Percentiles rank a stretch among this genome's conserved stretches.
These are phyloP conservation scores for Anguilla rostrata DNA, from an alignment of 2,113 vertebrate genomes.

Conservation along the genomic window DNA sequence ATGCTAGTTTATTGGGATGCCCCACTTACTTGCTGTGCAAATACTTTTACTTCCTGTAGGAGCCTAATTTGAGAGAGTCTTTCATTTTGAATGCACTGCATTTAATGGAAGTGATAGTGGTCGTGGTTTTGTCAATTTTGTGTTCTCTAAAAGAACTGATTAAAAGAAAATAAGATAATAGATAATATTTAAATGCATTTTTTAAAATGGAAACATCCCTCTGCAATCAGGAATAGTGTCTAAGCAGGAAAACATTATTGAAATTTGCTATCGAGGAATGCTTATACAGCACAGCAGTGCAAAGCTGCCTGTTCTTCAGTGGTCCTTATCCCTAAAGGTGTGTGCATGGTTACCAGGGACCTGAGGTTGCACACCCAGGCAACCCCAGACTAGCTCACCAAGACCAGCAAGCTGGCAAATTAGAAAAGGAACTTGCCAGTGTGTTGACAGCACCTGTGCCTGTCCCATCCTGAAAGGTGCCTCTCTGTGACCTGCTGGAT, in stretches of 20 bases:
- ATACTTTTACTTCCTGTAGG: constrained; percentile 47
- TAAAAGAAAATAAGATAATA: background rate
- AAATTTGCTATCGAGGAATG: no score
- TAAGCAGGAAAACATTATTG: no score
- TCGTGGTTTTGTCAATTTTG: background rate
- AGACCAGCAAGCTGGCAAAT: background rate
- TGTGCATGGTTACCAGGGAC: background rate
- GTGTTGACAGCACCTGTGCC: background rate
- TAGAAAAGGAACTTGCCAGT: background rate
- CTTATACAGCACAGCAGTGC: no score
- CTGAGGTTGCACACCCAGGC: background rate
- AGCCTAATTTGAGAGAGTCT: constrained; percentile 32
- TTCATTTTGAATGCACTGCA: constrained; percentile 1
- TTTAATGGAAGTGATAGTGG: background rate
- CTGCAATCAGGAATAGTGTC: no score
- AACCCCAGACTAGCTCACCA: no score
- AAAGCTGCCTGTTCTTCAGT: no score
- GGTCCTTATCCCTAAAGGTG: no score
- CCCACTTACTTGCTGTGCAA: constrained; percentile 51
- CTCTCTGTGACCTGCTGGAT: background rate
- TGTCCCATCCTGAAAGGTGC: background rate
- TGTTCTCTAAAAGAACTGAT: background rate
- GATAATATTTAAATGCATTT: background rate
- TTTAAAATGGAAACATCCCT: no score
- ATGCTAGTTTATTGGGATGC: constrained; percentile 38